A percentile compares a stretch with the other conserved stretches of the same genome.
These are phyloP conservation scores for Clarias platycephalus DNA, from an alignment of 2,797 vertebrate species.

Conservation along the genomic window DNA sequence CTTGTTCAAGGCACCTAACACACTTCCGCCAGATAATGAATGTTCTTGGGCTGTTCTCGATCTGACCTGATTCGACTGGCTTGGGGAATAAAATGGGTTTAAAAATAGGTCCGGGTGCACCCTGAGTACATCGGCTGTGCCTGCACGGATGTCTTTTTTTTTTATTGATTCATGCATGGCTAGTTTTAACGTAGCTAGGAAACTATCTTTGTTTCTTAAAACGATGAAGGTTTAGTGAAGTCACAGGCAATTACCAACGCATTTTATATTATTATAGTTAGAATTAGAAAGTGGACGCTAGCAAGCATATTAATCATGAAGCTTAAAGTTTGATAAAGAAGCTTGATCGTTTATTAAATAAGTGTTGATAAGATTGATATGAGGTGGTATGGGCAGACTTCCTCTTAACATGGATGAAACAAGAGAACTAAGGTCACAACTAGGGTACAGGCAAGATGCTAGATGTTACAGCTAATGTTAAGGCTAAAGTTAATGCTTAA, in stretches of 20 bases:
- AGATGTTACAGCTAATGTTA: no score
- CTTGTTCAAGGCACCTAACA: background rate
- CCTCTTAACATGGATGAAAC: no score
- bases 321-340: no score
- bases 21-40: constrained; percentile 30
- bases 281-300: background rate
- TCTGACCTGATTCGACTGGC: constrained; percentile 46
- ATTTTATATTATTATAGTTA: background rate
- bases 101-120: constrained; percentile 32
- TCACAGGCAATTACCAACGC: background rate
- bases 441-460: no score
- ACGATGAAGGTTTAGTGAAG: background rate
- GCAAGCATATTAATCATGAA: background rate
- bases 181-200: background rate
- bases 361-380: background rate
- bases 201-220: background rate
- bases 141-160: background rate
- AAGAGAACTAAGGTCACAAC: no score
- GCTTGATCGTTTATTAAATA: no score
- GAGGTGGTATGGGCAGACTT: background rate
- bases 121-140: constrained; percentile 5
- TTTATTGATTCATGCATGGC: constrained; percentile 7
- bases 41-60: constrained; percentile 25
- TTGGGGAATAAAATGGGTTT: constrained; percentile 50
- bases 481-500: no score